These are phyloP conservation scores for Serranus cabrilla DNA, from an alignment of 2,797 vertebrate species.

Conservation along the genomic window DNA sequence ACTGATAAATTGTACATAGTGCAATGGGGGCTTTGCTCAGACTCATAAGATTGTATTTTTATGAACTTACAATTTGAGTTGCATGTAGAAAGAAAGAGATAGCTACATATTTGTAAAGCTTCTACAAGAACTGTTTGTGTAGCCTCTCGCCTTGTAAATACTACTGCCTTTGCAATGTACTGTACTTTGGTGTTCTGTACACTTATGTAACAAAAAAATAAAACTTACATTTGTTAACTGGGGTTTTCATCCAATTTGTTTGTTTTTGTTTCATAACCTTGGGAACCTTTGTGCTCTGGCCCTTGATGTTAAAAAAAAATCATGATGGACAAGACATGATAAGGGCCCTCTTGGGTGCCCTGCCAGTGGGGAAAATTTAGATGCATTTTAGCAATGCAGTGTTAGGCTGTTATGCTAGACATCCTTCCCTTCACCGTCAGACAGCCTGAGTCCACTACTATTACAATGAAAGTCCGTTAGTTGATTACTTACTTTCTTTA, in stretches of 20 bases:
- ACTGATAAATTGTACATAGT: constrained; percentile 85
- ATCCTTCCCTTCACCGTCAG: too few relatives aligned
- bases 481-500: too few relatives aligned
- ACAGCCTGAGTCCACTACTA: too few relatives aligned
- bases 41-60: constrained; percentile 82
- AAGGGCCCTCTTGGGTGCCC: too few relatives aligned
- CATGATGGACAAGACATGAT: too few relatives aligned
- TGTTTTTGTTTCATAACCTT: background rate
- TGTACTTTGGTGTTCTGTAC: constrained; percentile 86
- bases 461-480: too few relatives aligned
- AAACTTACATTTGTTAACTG: constrained; percentile 68
- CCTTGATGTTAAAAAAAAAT: too few relatives aligned
- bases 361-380: too few relatives aligned
- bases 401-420: too few relatives aligned
- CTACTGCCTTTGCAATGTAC: constrained; percentile 88
- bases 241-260: constrained; percentile 14
- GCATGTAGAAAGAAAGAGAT: constrained; percentile 86
- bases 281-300: background rate
- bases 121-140: constrained; percentile 83
- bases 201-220: constrained; percentile 85
- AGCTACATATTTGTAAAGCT: constrained; percentile 84
- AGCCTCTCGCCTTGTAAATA: constrained; percentile 93
- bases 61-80: constrained; percentile 74
- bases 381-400: too few relatives aligned
- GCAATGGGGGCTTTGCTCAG: constrained; percentile 74